phyloP scores from a whole-genome alignment of 2,113 vertebrate species.

The Platichthys stellatus region DNA sequence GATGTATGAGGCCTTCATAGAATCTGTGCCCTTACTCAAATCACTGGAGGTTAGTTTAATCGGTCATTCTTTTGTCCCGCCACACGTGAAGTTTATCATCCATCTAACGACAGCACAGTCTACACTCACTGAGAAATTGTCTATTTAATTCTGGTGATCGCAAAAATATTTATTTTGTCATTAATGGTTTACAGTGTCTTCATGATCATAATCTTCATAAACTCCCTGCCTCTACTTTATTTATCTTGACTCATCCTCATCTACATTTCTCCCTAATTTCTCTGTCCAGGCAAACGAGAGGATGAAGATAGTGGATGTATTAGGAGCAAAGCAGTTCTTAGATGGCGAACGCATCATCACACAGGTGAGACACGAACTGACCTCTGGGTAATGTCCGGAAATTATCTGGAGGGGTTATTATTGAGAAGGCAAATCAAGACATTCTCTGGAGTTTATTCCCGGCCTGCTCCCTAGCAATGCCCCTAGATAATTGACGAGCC shows the following conservation, averaged over 20 bases:
- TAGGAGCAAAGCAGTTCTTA: conserved; percentile 90
- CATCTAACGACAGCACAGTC: neutral
- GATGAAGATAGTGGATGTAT: conserved; percentile 98
- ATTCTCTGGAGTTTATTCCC: too few relatives aligned
- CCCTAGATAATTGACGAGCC: too few relatives aligned
- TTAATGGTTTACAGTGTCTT: neutral
- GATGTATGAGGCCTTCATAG: conserved; percentile 94
- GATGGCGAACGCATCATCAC: conserved; percentile 94
- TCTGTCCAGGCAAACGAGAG: conserved; percentile 87
- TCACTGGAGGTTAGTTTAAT: conserved; percentile 91
- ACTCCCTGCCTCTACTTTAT: neutral
- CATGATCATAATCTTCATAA: too few relatives aligned
- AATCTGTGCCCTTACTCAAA: conserved; percentile 96
- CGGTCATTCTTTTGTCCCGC: neutral
- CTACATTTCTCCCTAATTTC: neutral
- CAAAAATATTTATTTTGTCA: neutral
- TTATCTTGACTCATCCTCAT: neutral
- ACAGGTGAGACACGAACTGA: conserved; percentile 83
- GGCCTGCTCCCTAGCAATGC: too few relatives aligned
- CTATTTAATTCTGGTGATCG: neutral
- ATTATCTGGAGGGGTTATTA: too few relatives aligned
- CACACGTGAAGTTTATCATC: neutral
- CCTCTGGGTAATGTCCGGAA: too few relatives aligned
- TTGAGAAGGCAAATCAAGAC: too few relatives aligned
- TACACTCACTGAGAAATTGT: neutral